Evolutionary conservation across 2,888 invertebrate genomes (phyloP), one percentile per base, ranked within the genome.

Genomic region (Acanthosepion lycidas): DNA sequence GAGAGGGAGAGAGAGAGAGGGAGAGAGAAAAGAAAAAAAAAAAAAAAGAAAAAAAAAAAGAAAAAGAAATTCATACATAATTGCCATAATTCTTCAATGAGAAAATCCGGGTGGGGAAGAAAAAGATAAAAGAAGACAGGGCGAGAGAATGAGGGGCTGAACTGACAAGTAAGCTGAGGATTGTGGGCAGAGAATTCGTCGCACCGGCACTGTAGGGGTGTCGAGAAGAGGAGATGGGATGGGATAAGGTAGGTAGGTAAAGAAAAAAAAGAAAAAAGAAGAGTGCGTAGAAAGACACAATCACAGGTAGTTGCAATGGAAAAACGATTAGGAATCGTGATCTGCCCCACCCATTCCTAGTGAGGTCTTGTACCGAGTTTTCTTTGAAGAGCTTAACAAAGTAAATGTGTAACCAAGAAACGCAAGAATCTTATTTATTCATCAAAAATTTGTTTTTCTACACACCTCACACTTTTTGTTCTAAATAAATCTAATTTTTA

Each of bases 151-250:
- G 94, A 91, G 92, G 78, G 94, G 64, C 28, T 91, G 95, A 91
- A 92, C 78, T 91, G 91, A 55, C 94, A 55, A 98, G 96, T 91
- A 59, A 78, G 91, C 48, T 91, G 91, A 51, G 91, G 94, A 91
- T n/a, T 59, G 93, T 33, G 51, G 28, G 78, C n/a, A 78, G 15
- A 78, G n/a, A 78, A n/a, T n/a, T 12, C n/a, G 78, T 78, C 78
- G 9, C 78, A n/a, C 8, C 9, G 33, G 18, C 23, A 33, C 23
- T 78, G 26, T 64, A 28, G 4, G n/a, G n/a, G 9, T 78, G 78
- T 28, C 64, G 28, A 8, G 26, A 9, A 8, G 78, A 3, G 6
- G n/a, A n/a, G n/a, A 28, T 2, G 28, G n/a, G 78, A 18, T 28
- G 6, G n/a, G 78, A 18, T 28, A 0, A n/a, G 28, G 9, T 9